A percentile compares a stretch with the other conserved stretches of the same genome.
These are phyloP conservation scores for Steatocranus sp. DNA, from an alignment of 2,797 vertebrate species.

Conservation along the genomic window DNA sequence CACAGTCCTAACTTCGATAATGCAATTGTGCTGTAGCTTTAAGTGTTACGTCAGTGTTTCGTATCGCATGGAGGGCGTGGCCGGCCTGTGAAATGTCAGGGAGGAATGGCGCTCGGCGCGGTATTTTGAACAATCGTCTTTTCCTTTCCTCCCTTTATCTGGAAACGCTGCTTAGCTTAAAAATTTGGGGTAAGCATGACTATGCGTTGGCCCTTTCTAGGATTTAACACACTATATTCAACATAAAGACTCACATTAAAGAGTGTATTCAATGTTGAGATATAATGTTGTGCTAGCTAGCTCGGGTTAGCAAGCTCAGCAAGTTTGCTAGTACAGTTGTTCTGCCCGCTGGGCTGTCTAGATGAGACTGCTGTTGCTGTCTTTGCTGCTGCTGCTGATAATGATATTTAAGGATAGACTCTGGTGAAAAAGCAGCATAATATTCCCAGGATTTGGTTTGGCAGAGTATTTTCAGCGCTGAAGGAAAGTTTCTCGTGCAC, in stretches of 20 bases:
- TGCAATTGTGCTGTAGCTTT: constrained; percentile 29
- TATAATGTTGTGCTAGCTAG: constrained; percentile 67
- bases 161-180: constrained; percentile 49
- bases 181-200: constrained; percentile 22
- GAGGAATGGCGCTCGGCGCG: constrained; percentile 98
- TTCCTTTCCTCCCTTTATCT: constrained; percentile 72
- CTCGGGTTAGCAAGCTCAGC: constrained; percentile 66
- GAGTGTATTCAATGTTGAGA: constrained; percentile 34
- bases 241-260: constrained; percentile 18
- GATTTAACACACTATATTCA: background rate
- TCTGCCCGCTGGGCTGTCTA: constrained; percentile 36
- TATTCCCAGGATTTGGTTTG: too few species aligned
- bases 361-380: background rate
- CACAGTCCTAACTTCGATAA: background rate
- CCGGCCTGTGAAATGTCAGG: constrained; percentile 91
- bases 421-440: background rate
- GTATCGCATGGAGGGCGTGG: constrained; percentile 72
- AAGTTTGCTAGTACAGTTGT: constrained; percentile 69
- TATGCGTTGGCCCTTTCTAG: background rate
- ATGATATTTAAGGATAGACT: background rate
- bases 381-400: background rate
- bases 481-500: background rate
- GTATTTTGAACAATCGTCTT: constrained; percentile 97
- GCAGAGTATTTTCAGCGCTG: background rate
- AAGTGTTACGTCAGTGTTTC: constrained; percentile 28